Evolutionary conservation across 2,797 vertebrate species (phyloP).

Genomic region (Gouania willdenowi): DNA sequence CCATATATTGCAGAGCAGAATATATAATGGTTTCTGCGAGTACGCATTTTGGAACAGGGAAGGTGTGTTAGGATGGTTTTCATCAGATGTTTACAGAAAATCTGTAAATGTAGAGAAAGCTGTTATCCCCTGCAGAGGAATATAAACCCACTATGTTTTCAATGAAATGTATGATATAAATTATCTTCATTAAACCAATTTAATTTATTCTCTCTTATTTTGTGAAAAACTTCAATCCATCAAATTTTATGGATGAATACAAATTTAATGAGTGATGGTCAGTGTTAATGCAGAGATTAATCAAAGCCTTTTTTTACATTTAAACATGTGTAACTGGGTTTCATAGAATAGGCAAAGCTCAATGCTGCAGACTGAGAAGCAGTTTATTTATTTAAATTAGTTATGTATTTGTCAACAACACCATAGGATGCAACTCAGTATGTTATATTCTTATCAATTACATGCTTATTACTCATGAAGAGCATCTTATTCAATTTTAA

Average conservation of each 20-base stretch:
- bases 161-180: slow-evolving; percentile 92
- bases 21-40: slow-evolving; percentile 16
- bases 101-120: slow-evolving; percentile 26
- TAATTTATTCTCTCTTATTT: slow-evolving; percentile 84
- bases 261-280: slow-evolving; percentile 93
- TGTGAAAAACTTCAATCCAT: slow-evolving; percentile 89
- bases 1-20: slow-evolving; percentile 37
- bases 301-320: slow-evolving; percentile 81
- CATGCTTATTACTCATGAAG: slow-evolving; percentile 54
- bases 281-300: slow-evolving; percentile 83
- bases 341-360: slow-evolving; percentile 86
- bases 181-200: slow-evolving; percentile 92
- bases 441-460: too few relatives aligned
- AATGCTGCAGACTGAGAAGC: slow-evolving; percentile 74
- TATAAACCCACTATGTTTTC: slow-evolving; percentile 73
- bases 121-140: slow-evolving; percentile 81
- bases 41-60: slow-evolving; percentile 24
- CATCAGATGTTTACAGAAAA: slow-evolving; percentile 29
- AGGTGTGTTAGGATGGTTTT: slow-evolving; percentile 7
- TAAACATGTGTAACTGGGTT: slow-evolving; percentile 73
- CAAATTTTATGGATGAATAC: slow-evolving; percentile 95
- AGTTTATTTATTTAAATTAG: slow-evolving; percentile 50
- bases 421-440: too few relatives aligned
- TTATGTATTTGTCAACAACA: slow-evolving; percentile 50
- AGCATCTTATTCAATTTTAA: too few relatives aligned